Conservation (phyloP, 2,113 vertebrate species). For the Saiga tatarica region DNA sequence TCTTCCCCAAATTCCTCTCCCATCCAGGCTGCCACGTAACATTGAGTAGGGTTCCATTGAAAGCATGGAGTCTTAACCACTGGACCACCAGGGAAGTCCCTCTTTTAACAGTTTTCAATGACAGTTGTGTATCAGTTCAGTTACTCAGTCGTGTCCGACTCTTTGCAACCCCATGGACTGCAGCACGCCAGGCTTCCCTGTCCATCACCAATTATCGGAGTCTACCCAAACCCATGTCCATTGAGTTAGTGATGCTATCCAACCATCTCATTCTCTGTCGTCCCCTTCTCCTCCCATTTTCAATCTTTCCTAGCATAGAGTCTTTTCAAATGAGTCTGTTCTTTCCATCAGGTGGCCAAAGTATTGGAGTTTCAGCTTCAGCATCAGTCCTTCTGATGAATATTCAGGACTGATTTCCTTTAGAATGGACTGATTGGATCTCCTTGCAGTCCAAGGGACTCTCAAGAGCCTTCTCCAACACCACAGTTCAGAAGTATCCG, state of each 20-base stretch:
- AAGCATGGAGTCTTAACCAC: not conserved
- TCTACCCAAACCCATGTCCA: not conserved
- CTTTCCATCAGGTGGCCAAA: not conserved
- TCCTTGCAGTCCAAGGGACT: not conserved
- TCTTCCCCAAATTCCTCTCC: not conserved
- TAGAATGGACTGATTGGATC: not conserved
- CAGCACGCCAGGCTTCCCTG: not conserved
- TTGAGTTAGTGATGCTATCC: not conserved
- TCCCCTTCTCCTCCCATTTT: not conserved
- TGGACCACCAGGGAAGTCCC: not conserved
- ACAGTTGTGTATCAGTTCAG: not conserved
- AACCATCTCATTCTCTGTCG: not conserved
- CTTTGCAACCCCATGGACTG: not conserved
- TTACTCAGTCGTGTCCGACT: fast-evolving
- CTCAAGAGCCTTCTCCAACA: not conserved
- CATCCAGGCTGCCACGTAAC: not conserved
- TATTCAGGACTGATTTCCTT: not conserved
- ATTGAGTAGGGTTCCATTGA: not conserved
- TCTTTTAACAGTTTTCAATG: not conserved
- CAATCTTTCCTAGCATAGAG: not conserved
- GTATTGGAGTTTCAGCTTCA: not conserved
- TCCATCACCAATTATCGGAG: not conserved
- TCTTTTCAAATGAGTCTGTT: not conserved
- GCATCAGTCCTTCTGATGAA: not conserved
- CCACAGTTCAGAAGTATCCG: not conserved